Evolutionary conservation across 1,140 invertebrate genomes (phyloP).

Genomic region (Aphaenogaster floridana): DNA sequence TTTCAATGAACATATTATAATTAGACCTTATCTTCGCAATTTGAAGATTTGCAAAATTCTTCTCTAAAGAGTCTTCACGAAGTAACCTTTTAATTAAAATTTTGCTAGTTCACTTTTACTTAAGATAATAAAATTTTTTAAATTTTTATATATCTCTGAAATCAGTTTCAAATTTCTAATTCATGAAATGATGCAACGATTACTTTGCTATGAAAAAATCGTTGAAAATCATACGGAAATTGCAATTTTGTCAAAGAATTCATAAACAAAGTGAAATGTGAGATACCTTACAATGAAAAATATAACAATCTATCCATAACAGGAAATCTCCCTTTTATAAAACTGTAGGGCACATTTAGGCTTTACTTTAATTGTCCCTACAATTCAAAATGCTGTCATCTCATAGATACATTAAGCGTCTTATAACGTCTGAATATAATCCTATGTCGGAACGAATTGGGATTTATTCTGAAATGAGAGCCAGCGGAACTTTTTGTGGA

Average conservation of each 20-base stretch:
- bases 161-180: neutral
- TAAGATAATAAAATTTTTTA: neutral
- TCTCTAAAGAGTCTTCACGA: neutral
- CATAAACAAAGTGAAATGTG: neutral
- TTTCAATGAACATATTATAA: neutral
- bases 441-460: conserved; percentile 26
- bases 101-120: neutral
- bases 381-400: neutral
- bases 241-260: neutral
- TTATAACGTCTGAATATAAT: conserved; percentile 42
- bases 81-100: neutral
- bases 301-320: neutral
- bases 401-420: conserved; percentile 25
- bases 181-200: neutral
- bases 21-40: neutral
- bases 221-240: neutral
- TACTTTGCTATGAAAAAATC: neutral
- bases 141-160: neutral
- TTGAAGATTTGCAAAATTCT: neutral
- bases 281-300: neutral
- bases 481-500: conserved; percentile 12
- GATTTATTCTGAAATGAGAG: conserved; percentile 59
- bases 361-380: neutral
- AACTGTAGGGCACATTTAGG: conserved; percentile 7
- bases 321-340: conserved; percentile 12